phyloP scores from a whole-genome alignment of 2,113 vertebrate genomes.

The Protomyctophum bolini region DNA sequence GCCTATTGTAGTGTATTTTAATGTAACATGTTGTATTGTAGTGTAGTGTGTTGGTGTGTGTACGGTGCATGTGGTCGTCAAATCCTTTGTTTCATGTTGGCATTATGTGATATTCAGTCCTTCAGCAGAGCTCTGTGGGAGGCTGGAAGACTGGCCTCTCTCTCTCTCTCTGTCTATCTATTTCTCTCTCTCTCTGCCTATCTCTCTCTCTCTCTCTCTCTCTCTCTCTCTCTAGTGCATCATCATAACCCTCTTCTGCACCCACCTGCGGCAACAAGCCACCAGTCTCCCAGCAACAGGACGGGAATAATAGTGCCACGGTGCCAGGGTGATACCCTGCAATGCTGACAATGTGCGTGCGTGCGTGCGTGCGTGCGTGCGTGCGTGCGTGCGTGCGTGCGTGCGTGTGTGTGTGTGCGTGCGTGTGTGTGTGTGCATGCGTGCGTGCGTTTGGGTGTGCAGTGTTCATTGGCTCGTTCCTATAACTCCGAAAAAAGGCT shows the following conservation, averaged over 20 bases:
- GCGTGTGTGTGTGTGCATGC: not conserved
- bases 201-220: not conserved
- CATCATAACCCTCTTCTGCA: slow-evolving; percentile 52
- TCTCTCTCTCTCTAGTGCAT: not conserved
- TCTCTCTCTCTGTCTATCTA: not conserved
- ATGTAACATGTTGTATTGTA: too few species aligned
- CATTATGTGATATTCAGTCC: slow-evolving; percentile 47
- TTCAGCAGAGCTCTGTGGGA: slow-evolving; percentile 40
- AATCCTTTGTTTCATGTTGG: slow-evolving; percentile 50
- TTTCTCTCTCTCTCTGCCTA: not conserved
- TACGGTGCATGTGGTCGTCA: slow-evolving; percentile 8
- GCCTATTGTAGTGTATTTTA: too few species aligned
- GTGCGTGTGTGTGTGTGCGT: not conserved
- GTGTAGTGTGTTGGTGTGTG: not conserved
- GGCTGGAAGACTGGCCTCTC: slow-evolving; percentile 29
- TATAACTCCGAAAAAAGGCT: too few species aligned
- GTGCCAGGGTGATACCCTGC: slow-evolving; percentile 52
- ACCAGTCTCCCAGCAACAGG: slow-evolving; percentile 65
- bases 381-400: slow-evolving; percentile 23
- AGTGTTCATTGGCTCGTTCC: too few species aligned
- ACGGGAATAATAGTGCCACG: slow-evolving; percentile 53
- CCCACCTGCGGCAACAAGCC: slow-evolving; percentile 61
- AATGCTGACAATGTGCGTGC: slow-evolving; percentile 22
- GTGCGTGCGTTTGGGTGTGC: too few species aligned
- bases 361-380: slow-evolving; percentile 15